A percentile compares a stretch with the other conserved stretches of the same genome.
Conservation (phyloP, 2,113 vertebrate genomes). For the Trichechus manatus region DNA sequence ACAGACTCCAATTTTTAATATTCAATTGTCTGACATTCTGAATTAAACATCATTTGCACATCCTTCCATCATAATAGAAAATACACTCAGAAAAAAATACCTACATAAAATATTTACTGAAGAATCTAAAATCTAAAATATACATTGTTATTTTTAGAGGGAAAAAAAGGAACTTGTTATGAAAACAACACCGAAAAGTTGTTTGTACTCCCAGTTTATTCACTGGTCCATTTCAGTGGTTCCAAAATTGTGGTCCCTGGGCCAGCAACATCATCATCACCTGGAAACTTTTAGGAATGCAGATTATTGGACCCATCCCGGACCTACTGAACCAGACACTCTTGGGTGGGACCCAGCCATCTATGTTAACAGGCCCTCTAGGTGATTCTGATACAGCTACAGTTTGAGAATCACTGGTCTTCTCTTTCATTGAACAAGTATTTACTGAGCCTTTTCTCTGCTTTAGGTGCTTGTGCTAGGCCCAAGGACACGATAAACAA, state of each 20-base stretch:
- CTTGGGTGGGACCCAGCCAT: neutral
- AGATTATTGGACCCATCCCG: neutral
- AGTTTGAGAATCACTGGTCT: neutral
- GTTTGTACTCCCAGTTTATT: neutral
- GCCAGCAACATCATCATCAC: neutral
- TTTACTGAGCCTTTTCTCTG: neutral
- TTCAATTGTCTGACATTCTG: neutral
- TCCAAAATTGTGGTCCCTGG: neutral
- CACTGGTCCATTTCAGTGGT: neutral
- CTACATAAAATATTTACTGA: neutral
- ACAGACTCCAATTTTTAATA: neutral
- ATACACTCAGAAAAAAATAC: neutral
- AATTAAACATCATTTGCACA: neutral
- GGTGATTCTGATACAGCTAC: neutral
- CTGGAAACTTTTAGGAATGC: neutral
- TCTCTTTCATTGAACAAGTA: neutral
- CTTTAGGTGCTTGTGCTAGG: neutral
- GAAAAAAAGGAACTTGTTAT: neutral
- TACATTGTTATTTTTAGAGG: neutral
- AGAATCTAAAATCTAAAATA: conserved; percentile 3
- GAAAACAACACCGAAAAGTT: conserved; percentile 8
- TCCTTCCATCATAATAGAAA: neutral
- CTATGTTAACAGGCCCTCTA: neutral
- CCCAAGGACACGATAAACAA: neutral
- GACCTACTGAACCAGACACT: neutral